These are phyloP conservation scores for Nothocercus nigrocapillus DNA, from an alignment of 2,113 vertebrate genomes.

Conservation along the genomic window DNA sequence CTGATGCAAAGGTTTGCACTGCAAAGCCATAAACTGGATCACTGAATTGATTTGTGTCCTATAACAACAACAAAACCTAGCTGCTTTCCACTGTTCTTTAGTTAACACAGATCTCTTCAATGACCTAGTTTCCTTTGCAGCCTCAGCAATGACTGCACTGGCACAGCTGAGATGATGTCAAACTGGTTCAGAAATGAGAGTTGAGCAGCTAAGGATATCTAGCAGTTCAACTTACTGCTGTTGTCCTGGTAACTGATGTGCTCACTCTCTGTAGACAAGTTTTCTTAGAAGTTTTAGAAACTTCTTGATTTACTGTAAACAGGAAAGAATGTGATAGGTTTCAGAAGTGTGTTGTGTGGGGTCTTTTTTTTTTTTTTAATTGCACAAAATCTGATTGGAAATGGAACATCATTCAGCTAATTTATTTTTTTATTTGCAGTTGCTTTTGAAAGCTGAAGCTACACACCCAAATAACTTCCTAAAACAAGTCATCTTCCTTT, in stretches of 20 bases:
- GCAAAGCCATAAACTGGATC: neutral
- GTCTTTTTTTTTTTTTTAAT: neutral
- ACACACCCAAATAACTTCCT: neutral
- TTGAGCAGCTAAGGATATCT: neutral
- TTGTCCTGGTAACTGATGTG: neutral
- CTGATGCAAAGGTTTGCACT: neutral
- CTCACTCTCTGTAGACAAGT: fast-evolving
- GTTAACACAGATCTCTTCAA: neutral
- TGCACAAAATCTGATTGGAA: neutral
- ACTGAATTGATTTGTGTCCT: neutral
- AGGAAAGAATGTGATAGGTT: neutral
- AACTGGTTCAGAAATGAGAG: neutral
- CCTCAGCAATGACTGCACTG: neutral
- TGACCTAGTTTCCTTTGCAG: neutral
- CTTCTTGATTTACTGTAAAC: neutral
- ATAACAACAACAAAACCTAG: neutral
- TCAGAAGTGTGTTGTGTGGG: neutral
- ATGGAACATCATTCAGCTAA: neutral
- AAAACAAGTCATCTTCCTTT: neutral
- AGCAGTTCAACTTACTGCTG: neutral
- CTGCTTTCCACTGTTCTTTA: neutral
- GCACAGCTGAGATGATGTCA: neutral
- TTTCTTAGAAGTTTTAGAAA: neutral
- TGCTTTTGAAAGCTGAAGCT: neutral
- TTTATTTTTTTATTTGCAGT: neutral